These are phyloP conservation scores for Rhagium mordax DNA, from an alignment of 2,888 invertebrate genomes.

Conservation along the genomic window DNA sequence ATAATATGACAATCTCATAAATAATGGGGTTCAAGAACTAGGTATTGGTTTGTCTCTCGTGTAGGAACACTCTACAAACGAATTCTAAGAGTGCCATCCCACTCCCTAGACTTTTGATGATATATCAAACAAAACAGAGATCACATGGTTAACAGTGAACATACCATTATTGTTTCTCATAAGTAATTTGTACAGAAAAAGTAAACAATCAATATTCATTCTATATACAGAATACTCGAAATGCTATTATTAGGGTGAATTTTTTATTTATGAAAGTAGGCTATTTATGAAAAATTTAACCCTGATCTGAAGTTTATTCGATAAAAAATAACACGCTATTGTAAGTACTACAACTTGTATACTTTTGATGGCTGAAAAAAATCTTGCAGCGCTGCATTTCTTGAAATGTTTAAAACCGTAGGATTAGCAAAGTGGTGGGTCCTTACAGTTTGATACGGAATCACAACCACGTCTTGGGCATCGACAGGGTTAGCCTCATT, in stretches of 20 bases:
- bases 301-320: no score
- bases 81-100: background rate
- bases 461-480: no score
- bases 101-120: background rate
- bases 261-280: background rate
- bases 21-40: background rate
- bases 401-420: no score
- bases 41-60: background rate
- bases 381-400: background rate
- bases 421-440: no score
- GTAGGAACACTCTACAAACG: background rate
- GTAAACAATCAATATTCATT: background rate
- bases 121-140: constrained; percentile 3
- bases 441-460: no score
- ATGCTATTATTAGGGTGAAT: background rate
- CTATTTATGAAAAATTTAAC: no score
- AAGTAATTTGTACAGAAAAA: background rate
- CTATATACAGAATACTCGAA: background rate
- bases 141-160: background rate
- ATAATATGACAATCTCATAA: constrained; percentile 1
- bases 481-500: no score
- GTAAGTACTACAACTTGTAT: no score
- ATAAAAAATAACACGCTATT: no score
- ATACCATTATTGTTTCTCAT: background rate
- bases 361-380: no score